Evolutionary conservation across 1,140 invertebrate species (phyloP).

Genomic region (Panagrolaimus sp.): DNA sequence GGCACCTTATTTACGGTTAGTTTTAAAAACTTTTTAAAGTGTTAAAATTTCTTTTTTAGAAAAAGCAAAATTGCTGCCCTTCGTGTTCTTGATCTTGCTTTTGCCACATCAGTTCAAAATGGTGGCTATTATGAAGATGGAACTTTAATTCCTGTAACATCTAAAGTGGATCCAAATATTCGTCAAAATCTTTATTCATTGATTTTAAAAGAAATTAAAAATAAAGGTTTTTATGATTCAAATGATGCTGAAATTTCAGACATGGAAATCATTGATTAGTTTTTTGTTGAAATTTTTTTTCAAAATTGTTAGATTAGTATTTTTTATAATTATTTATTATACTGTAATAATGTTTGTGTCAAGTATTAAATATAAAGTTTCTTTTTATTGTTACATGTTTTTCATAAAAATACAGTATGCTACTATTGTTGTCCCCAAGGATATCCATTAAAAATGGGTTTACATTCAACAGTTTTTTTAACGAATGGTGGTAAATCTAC

Average conservation of each 20-base stretch:
- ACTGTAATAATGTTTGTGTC: no score
- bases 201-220: background rate
- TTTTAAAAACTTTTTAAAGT: no score
- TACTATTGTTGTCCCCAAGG: conserved; percentile 9
- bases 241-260: no score
- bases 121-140: conserved; percentile 9
- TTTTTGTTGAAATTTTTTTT: background rate
- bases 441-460: background rate
- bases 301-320: background rate
- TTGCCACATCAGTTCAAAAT: background rate
- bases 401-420: no score
- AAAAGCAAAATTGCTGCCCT: background rate
- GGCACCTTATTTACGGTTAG: background rate
- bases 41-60: background rate
- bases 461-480: background rate
- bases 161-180: background rate
- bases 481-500: conserved; percentile 1
- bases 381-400: no score
- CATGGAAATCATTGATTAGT: no score
- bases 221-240: background rate
- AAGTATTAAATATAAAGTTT: no score
- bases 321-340: background rate
- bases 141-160: background rate
- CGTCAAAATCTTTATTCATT: background rate
- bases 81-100: background rate